Conservation (phyloP, 1,140 invertebrate species). For the Drosophila burlai region DNA sequence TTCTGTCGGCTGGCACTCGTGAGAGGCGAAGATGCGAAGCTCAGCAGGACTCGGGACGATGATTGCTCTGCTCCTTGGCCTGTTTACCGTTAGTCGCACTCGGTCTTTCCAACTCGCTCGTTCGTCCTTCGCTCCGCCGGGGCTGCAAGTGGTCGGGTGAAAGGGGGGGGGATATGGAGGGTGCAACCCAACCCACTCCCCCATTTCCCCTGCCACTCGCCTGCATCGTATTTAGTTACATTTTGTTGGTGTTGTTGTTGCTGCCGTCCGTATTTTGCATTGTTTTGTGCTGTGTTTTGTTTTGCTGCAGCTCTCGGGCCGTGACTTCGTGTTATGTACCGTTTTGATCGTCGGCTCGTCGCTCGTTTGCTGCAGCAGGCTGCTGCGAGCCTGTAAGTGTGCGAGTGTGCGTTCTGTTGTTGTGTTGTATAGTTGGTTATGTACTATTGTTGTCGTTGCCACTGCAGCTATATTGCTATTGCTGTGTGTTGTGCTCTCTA, state of each 20-base stretch:
- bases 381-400: constrained; percentile 32
- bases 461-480: constrained; percentile 55
- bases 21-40: constrained; percentile 25
- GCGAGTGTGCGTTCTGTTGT: constrained; percentile 54
- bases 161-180: constrained; percentile 22
- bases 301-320: constrained; percentile 81
- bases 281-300: constrained; percentile 84
- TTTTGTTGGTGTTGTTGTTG: constrained; percentile 59
- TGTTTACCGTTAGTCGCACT: constrained; percentile 74
- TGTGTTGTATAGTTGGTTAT: constrained; percentile 64
- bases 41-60: constrained; percentile 38
- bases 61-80: constrained; percentile 65
- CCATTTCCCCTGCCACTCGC: constrained; percentile 17
- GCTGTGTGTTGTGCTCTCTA: constrained; percentile 68
- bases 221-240: constrained; percentile 83
- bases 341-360: constrained; percentile 77
- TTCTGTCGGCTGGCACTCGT: constrained; percentile 31
- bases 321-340: constrained; percentile 79
- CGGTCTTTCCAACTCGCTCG: constrained; percentile 82
- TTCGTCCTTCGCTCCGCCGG: constrained; percentile 76
- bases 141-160: constrained; percentile 32
- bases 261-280: constrained; percentile 77
- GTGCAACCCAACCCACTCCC: neutral
- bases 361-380: constrained; percentile 56
- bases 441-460: constrained; percentile 58